Conservation (phyloP, 2,113 vertebrate species). For the Sceloporus undulatus region DNA sequence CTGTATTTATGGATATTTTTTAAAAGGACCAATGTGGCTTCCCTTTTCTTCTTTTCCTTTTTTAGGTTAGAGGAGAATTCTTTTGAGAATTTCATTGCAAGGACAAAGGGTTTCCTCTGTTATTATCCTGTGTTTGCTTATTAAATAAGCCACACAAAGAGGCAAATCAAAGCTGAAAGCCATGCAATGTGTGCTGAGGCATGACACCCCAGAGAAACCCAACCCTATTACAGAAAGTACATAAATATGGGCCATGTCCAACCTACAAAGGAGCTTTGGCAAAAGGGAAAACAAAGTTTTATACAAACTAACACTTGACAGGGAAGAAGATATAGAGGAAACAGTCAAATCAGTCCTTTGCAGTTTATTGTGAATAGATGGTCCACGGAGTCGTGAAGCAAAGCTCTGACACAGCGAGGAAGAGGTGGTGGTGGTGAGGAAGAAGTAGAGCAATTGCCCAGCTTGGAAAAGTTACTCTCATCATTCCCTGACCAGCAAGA, state of each 20-base stretch:
- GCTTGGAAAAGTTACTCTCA: too few relatives aligned
- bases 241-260: not conserved
- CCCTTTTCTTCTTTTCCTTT: too few relatives aligned
- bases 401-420: not conserved
- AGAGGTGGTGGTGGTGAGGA: not conserved
- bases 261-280: not conserved
- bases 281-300: not conserved
- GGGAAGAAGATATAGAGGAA: too few relatives aligned
- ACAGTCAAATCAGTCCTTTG: not conserved
- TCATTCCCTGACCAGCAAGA: too few relatives aligned
- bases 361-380: not conserved
- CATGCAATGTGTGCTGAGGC: not conserved
- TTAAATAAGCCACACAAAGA: not conserved
- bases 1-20: not conserved
- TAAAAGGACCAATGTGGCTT: not conserved
- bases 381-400: not conserved
- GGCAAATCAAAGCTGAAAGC: not conserved
- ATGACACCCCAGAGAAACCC: not conserved
- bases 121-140: not conserved
- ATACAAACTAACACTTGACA: too few relatives aligned
- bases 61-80: not conserved
- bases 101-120: not conserved
- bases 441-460: not conserved
- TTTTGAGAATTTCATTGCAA: not conserved
- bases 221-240: not conserved